Evolutionary conservation across 2,113 vertebrate species (phyloP).

Genomic region (Alosa alosa): DNA sequence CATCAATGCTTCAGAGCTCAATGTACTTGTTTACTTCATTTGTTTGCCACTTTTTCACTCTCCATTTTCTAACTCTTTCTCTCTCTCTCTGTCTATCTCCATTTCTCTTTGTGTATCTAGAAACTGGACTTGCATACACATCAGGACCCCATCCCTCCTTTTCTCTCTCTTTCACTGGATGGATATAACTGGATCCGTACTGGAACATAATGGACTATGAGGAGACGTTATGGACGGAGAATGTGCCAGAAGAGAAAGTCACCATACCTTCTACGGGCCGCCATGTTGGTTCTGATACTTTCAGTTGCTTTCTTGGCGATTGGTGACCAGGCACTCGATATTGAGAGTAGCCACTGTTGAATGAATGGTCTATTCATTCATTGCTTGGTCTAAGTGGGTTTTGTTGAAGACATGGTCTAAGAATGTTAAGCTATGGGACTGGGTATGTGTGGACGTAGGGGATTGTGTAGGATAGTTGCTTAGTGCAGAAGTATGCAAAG

Average conservation of each 20-base stretch:
- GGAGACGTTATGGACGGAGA: neutral
- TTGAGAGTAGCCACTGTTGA: neutral
- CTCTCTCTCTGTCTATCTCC: neutral
- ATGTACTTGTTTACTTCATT: neutral
- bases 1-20: constrained; percentile 2
- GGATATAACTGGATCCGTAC: constrained; percentile 29
- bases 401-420: neutral
- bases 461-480: neutral
- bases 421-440: constrained; percentile 8
- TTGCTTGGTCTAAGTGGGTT: constrained; percentile 16
- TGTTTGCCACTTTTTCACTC: neutral
- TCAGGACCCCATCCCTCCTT: neutral
- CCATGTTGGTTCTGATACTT: constrained; percentile 26
- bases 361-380: constrained; percentile 9
- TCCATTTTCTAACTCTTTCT: neutral
- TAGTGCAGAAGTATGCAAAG: neutral
- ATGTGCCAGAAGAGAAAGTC: constrained; percentile 19
- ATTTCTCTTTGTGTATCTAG: neutral
- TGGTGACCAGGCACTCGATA: constrained; percentile 38
- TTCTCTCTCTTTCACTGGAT: neutral
- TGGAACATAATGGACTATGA: constrained; percentile 12
- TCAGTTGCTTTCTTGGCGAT: constrained; percentile 24
- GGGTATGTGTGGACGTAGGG: neutral
- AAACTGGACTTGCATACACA: constrained; percentile 20
- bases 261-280: constrained; percentile 4